Evolutionary conservation across 2,113 vertebrate species (phyloP).

Genomic region (Neolamprologus fasciatus): DNA sequence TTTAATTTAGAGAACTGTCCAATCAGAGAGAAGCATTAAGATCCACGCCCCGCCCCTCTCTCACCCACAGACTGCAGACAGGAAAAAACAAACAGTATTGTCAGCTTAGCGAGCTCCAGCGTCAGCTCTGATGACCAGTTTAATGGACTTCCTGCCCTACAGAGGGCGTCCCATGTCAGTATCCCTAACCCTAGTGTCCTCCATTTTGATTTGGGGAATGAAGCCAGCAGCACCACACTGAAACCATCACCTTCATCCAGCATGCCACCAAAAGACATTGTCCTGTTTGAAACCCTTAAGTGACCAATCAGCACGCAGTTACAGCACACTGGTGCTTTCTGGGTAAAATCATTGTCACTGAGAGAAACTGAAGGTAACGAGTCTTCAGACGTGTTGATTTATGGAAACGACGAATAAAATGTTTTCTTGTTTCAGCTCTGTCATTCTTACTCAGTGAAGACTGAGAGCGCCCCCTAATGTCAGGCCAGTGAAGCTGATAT

Average conservation of each 20-base stretch:
- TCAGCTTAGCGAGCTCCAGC: not conserved
- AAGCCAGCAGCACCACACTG: not conserved
- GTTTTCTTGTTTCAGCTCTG: not conserved
- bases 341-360: not conserved
- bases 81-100: accelerated
- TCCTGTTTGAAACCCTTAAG: not conserved
- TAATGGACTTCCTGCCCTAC: not conserved
- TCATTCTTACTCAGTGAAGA: not conserved
- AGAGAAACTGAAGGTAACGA: not conserved
- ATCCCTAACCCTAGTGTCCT: not conserved
- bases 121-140: not conserved
- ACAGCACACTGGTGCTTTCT: not conserved
- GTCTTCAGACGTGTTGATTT: not conserved
- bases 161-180: not conserved
- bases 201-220: not conserved
- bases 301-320: not conserved
- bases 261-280: not conserved
- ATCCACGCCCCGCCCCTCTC: not conserved
- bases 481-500: not conserved
- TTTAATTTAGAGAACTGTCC: not conserved
- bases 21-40: not conserved
- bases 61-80: not conserved
- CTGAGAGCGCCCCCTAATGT: not conserved
- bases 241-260: not conserved
- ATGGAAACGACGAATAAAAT: not conserved